Percentiles rank a stretch among this genome's conserved stretches.
Evolutionary conservation across 2,888 invertebrate species (phyloP).

Genomic region (Habrosyne pyritoides): DNA sequence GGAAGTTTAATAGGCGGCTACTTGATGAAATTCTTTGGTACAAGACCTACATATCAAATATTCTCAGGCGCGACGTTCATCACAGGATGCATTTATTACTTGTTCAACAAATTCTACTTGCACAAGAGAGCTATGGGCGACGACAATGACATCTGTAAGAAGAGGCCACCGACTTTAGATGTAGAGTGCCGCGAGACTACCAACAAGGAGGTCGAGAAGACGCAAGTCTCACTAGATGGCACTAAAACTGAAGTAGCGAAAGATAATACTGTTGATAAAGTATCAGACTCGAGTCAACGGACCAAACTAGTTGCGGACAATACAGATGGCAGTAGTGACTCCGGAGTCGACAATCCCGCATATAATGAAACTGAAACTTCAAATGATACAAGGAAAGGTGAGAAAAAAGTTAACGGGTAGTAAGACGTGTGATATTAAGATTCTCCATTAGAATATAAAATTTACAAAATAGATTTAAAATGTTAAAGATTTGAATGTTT

Average conservation of each 20-base stretch:
- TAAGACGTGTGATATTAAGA: conserved; percentile 29
- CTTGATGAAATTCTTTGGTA: conserved; percentile 88
- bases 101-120: conserved; percentile 87
- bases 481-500: conserved; percentile 11
- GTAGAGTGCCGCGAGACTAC: conserved; percentile 58
- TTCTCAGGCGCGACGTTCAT: conserved; percentile 85
- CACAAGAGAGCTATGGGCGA: conserved; percentile 79
- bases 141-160: conserved; percentile 84
- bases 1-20: conserved; percentile 91
- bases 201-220: conserved; percentile 47
- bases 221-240: conserved; percentile 53
- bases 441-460: conserved; percentile 21
- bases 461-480: conserved; percentile 35
- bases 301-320: conserved; percentile 54
- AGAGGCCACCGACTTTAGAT: conserved; percentile 70
- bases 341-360: conserved; percentile 76
- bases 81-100: conserved; percentile 86
- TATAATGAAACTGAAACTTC: conserved; percentile 62
- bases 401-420: conserved; percentile 43
- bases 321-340: conserved; percentile 76
- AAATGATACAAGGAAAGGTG: conserved; percentile 50
- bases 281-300: conserved; percentile 29
- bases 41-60: conserved; percentile 88
- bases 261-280: conserved; percentile 32
- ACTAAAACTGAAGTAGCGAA: conserved; percentile 42